phyloP scores from a whole-genome alignment of 2,797 vertebrate genomes.

The Mus minutoides region DNA sequence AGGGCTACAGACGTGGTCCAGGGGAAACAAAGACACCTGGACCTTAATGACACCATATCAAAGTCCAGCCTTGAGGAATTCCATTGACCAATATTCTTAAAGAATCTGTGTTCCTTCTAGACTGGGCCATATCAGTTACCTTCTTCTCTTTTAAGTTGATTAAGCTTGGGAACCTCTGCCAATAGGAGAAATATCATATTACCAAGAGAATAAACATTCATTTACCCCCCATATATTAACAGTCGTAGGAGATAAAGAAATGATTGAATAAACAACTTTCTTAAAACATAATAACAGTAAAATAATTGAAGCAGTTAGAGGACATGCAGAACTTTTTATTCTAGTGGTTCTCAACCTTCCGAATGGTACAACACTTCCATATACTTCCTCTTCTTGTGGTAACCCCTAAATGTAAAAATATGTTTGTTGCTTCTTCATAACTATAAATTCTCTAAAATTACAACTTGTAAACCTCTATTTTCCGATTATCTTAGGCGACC shows the following conservation, averaged over 20 bases:
- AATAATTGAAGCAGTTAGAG: not conserved
- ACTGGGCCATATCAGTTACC: not conserved
- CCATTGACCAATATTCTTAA: not conserved
- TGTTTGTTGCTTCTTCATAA: not conserved
- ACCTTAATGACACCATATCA: not conserved
- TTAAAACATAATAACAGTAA: not conserved
- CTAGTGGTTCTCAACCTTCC: not conserved
- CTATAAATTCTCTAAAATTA: not conserved
- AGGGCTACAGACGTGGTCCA: not conserved
- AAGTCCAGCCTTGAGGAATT: not conserved
- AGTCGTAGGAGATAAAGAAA: not conserved
- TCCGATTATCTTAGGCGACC: not conserved
- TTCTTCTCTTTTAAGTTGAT: not conserved
- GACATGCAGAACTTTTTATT: not conserved
- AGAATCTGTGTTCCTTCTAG: not conserved
- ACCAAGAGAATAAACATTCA: not conserved
- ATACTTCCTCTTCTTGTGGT: not conserved
- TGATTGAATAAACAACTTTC: not conserved
- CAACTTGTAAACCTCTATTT: not conserved
- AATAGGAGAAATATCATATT: not conserved
- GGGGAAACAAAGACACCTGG: not conserved
- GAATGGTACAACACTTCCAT: not conserved
- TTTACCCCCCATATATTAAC: not conserved
- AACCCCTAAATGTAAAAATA: not conserved
- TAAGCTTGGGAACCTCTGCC: not conserved